These are phyloP conservation scores for Harpalus rufipes DNA, from an alignment of 2,888 invertebrate species.

Conservation along the genomic window DNA sequence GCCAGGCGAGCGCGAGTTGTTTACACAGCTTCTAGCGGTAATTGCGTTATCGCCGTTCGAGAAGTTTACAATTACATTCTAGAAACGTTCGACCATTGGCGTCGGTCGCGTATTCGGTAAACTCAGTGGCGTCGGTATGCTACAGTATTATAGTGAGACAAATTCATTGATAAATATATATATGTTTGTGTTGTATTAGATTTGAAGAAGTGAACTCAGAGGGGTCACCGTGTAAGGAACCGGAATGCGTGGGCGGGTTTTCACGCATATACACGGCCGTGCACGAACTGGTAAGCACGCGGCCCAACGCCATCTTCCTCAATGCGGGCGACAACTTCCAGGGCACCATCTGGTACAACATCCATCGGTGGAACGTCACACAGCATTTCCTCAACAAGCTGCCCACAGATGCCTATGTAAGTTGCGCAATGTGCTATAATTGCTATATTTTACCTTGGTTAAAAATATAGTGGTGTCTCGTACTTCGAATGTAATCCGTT, in stretches of 20 bases:
- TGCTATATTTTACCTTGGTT: too few relatives aligned
- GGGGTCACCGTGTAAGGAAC: conserved; percentile 80
- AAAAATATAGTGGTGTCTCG: too few relatives aligned
- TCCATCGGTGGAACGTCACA: conserved; percentile 87
- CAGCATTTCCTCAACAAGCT: conserved; percentile 87
- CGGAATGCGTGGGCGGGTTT: conserved; percentile 84
- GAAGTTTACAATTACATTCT: too few relatives aligned
- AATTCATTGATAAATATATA: too few relatives aligned
- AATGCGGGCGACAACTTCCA: conserved; percentile 93
- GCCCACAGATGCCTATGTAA: conserved; percentile 88
- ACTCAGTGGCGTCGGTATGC: too few relatives aligned
- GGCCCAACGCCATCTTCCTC: conserved; percentile 83
- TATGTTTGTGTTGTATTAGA: conserved; percentile 76
- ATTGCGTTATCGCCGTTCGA: too few relatives aligned
- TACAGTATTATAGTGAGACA: neutral
- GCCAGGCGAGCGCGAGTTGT: too few relatives aligned
- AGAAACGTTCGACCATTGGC: too few relatives aligned
- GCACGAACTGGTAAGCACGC: conserved; percentile 76
- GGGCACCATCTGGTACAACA: conserved; percentile 90
- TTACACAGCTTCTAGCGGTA: too few relatives aligned
- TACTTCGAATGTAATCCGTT: too few relatives aligned
- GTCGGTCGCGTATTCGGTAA: too few relatives aligned
- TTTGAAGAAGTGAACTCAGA: conserved; percentile 79
- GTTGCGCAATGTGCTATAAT: neutral
- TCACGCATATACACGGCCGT: conserved; percentile 82